Conservation (phyloP, 2,113 vertebrate genomes). For the Lanius collurio region DNA sequence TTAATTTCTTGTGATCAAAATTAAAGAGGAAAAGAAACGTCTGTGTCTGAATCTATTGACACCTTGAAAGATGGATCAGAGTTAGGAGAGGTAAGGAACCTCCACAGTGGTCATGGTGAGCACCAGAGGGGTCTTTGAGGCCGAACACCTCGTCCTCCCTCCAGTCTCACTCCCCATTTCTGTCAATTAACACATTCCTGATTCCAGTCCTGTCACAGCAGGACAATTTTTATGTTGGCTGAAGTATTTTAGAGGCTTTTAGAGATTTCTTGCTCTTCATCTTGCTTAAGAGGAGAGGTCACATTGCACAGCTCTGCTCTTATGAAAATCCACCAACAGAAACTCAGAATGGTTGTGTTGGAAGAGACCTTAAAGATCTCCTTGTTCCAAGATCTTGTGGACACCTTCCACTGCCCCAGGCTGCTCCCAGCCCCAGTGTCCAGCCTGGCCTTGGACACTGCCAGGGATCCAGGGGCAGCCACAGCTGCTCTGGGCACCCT, state of each 20-base stretch:
- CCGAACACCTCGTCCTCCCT: neutral
- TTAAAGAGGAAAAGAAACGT: neutral
- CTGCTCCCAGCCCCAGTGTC: neutral
- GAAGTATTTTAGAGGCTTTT: neutral
- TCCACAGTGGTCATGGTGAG: neutral
- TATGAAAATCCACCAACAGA: neutral
- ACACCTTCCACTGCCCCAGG: neutral
- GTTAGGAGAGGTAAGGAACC: neutral
- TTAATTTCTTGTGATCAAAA: neutral
- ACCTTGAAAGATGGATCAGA: neutral
- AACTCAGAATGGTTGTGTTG: neutral
- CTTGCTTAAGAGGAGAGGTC: neutral
- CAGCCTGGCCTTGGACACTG: too few relatives aligned
- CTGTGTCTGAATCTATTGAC: neutral
- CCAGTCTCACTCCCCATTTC: neutral
- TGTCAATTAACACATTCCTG: neutral
- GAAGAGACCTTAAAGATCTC: neutral
- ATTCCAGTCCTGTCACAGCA: neutral
- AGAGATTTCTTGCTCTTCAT: neutral
- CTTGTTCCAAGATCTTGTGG: neutral
- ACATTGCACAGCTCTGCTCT: neutral
- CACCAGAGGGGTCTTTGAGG: neutral
- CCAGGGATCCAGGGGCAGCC: neutral
- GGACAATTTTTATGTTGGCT: fast-evolving
- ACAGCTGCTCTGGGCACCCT: neutral